Evolutionary conservation across 92 coral and sea anemone species (phyloP).

Genomic region (Porites cylindrica): DNA sequence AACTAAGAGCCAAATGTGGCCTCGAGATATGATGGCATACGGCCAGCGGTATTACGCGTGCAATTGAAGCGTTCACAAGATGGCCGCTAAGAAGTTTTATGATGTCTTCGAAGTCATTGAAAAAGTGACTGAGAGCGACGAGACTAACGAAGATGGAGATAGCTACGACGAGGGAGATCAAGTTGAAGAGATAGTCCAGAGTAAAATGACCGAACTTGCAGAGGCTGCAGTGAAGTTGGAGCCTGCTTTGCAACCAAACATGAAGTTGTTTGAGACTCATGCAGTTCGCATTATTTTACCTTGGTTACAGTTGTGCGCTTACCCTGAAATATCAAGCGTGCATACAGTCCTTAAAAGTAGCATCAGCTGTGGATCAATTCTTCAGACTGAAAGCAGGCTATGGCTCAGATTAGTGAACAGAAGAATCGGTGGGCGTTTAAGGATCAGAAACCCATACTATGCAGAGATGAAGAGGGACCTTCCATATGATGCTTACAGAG

Average conservation of each 20-base stretch:
- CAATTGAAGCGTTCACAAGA: conserved; percentile 3
- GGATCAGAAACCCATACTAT: conserved; percentile 60
- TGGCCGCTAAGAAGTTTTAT: not conserved
- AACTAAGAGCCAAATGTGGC: no score
- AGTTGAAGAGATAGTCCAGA: not conserved
- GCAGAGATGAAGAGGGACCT: conserved; percentile 55
- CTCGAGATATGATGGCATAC: no score
- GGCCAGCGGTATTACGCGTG: not conserved
- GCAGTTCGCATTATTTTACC: conserved; percentile 1
- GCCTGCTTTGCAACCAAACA: conserved; percentile 6
- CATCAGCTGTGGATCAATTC: conserved; percentile 15
- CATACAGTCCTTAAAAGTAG: not conserved
- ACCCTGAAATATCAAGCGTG: conserved; percentile 11
- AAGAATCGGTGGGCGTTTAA: conserved; percentile 48
- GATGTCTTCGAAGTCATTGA: conserved; percentile 3
- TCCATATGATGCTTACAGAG: conserved; percentile 58
- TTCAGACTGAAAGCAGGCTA: conserved; percentile 2
- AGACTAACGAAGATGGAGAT: not conserved
- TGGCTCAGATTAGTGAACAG: not conserved
- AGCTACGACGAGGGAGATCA: conserved; percentile 1
- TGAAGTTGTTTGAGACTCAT: not conserved
- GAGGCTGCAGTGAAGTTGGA: conserved; percentile 13
- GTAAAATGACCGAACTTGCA: conserved; percentile 12
- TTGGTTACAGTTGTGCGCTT: conserved; percentile 5
- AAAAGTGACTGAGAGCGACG: not conserved